Base-by-base conservation (phyloP, 2,888 invertebrate genomes). In the Netelia virgata region DNA sequence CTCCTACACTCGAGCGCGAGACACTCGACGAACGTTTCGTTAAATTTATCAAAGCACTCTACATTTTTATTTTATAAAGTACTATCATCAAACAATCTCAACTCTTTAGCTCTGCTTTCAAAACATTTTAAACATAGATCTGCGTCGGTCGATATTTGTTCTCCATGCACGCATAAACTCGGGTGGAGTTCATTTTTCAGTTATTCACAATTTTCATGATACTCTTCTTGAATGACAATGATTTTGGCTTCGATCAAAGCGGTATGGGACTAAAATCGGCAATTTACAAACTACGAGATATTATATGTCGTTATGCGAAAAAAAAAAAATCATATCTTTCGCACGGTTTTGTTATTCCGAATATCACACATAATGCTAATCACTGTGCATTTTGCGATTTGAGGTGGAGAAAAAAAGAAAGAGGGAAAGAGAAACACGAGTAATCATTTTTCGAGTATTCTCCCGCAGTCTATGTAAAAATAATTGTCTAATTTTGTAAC, bases 61-160 rank as follows among this genome's bases (percentile, higher is more conserved):
- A 79, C 18, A 28, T 53, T 73, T 68, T 68, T 61, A 20, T 59
- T 53, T 9, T 28, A 16, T 73, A 66, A 84, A 84, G 43, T 68
- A n/a, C 72, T 36, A 57, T 23, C 41, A 50, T 53, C 73, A 59
- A 81, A 81, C 81, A 64, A 81, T 78, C 41, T 82, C 10, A 47
- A 47, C 47, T 10, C 14, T 47, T 47, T 86, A 85, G 61, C 43
- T 70, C 83, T 82, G 55, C 73, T 84, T 86, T 28, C 86, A 88
- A 87, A 89, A 88, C 86, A 87, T 85, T 88, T 85, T 86, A 86
- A 55, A 75, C 14, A 64, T 63, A n/a, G 23, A 43, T 63, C 11
- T 28, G 11, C 59, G 41, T 61, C 61, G 47, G 47, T 50, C 28
- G 43, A 57, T 16, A 43, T 76, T 66, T 23, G 1, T 76, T 66